phyloP scores from a whole-genome alignment of 2,113 vertebrate genomes.

The Phrynosoma platyrhinos region DNA sequence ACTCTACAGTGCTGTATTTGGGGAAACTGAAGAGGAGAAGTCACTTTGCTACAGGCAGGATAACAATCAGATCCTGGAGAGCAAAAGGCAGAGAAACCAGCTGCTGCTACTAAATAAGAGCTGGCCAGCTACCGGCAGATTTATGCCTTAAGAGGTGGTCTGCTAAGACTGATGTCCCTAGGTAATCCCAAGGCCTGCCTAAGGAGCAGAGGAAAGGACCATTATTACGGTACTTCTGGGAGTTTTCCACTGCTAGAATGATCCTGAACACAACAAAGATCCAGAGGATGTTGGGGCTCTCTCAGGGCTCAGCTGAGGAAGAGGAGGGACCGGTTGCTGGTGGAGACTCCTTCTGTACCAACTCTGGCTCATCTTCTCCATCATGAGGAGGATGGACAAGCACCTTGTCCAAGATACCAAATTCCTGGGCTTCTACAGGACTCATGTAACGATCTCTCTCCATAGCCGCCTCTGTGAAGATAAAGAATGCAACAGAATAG shows the following conservation, averaged over 20 bases:
- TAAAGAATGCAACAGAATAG: not conserved
- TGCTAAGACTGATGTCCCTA: not conserved
- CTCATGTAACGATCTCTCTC: constrained; percentile 95
- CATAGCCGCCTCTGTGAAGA: constrained; percentile 84
- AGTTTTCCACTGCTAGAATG: not conserved
- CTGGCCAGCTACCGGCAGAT: not conserved
- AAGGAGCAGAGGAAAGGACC: not conserved
- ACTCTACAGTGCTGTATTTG: not conserved
- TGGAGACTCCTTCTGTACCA: constrained; percentile 84
- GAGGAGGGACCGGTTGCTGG: not conserved
- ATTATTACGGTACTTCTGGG: not conserved
- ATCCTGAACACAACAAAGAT: not conserved
- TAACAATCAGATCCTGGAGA: not conserved
- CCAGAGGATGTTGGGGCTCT: not conserved
- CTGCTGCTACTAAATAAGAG: not conserved
- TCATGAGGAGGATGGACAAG: constrained; percentile 91
- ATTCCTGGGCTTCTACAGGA: constrained; percentile 92
- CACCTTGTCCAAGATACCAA: constrained; percentile 90
- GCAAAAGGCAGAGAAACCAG: not conserved
- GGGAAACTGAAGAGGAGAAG: not conserved
- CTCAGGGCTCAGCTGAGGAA: constrained; percentile 50
- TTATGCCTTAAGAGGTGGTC: not conserved
- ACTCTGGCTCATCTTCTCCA: constrained; percentile 88
- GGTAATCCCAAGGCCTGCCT: not conserved
- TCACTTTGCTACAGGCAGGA: not conserved